phyloP scores from a whole-genome alignment of 2,113 vertebrate genomes.

The Xenopus borealis region DNA sequence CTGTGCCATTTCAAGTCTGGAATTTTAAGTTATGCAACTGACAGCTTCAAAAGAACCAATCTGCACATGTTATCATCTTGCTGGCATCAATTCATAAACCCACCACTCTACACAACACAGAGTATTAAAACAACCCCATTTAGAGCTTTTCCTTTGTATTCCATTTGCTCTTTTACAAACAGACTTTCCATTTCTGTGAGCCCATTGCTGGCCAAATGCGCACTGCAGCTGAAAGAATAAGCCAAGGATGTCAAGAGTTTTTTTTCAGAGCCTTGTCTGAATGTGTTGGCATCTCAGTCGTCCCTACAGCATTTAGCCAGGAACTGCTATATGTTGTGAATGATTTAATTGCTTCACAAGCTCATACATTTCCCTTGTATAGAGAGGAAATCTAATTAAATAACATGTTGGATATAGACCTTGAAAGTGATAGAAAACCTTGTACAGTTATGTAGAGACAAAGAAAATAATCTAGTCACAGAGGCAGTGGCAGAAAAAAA shows the following conservation, averaged over 20 bases:
- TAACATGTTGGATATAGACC: neutral
- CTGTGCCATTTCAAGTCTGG: too few species aligned
- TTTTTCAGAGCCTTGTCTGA: neutral
- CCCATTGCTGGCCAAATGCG: neutral
- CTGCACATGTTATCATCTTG: neutral
- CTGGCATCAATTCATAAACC: neutral
- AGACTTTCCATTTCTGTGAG: neutral
- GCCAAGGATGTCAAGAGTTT: neutral
- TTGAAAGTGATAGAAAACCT: neutral
- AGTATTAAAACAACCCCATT: neutral
- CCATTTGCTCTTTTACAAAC: neutral
- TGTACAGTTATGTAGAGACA: neutral
- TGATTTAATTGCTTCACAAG: neutral
- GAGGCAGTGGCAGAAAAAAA: neutral
- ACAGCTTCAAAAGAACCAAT: too few species aligned
- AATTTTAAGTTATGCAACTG: too few species aligned
- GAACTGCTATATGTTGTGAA: neutral
- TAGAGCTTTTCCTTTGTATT: neutral
- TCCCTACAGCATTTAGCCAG: neutral
- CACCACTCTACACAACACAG: neutral
- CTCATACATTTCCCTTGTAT: neutral
- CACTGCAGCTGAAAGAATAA: neutral
- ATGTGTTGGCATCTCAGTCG: neutral
- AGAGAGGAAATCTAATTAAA: conserved; percentile 1
- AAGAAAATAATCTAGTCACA: neutral